phyloP scores from a whole-genome alignment of 2,113 vertebrate genomes.

The Grantiella picta region DNA sequence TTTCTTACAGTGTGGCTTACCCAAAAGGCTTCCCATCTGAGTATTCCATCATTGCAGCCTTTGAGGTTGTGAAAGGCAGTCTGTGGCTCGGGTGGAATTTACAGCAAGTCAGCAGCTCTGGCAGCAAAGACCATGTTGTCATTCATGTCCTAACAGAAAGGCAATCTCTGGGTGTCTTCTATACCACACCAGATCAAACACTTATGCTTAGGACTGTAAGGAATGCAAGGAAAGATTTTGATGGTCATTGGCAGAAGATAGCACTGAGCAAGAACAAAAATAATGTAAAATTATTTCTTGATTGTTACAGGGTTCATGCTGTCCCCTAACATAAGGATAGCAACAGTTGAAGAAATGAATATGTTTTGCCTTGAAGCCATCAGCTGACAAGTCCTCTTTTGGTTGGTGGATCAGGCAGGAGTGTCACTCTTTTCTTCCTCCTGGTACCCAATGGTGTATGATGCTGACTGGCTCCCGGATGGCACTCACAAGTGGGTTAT shows the following conservation, averaged over 20 bases:
- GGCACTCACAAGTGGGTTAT: not conserved
- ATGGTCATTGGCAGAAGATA: conserved; percentile 75
- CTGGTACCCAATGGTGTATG: fast-evolving
- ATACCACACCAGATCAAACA: not conserved
- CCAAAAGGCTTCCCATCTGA: conserved; percentile 71
- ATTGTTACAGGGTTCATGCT: conserved; percentile 65
- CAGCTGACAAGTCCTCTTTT: conserved; percentile 52
- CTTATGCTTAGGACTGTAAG: conserved; percentile 64
- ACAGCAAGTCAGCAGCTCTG: conserved; percentile 73
- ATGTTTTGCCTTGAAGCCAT: conserved; percentile 68
- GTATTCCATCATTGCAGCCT: conserved; percentile 72
- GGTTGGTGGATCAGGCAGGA: not conserved
- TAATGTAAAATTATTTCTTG: conserved; percentile 66
- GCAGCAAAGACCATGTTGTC: conserved; percentile 58
- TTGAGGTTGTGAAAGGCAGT: conserved; percentile 68
- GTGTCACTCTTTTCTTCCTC: not conserved
- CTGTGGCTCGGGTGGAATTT: conserved; percentile 67
- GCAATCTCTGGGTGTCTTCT: conserved; percentile 68
- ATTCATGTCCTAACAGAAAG: conserved; percentile 66
- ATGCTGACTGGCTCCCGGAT: not conserved
- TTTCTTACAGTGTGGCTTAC: conserved; percentile 63
- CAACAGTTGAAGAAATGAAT: conserved; percentile 36
- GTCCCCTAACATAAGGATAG: conserved; percentile 44
- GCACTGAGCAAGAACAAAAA: conserved; percentile 66
- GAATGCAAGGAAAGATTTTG: conserved; percentile 67